Base-by-base conservation (phyloP, 2,113 vertebrate genomes). In the Microtus pennsylvanicus region DNA sequence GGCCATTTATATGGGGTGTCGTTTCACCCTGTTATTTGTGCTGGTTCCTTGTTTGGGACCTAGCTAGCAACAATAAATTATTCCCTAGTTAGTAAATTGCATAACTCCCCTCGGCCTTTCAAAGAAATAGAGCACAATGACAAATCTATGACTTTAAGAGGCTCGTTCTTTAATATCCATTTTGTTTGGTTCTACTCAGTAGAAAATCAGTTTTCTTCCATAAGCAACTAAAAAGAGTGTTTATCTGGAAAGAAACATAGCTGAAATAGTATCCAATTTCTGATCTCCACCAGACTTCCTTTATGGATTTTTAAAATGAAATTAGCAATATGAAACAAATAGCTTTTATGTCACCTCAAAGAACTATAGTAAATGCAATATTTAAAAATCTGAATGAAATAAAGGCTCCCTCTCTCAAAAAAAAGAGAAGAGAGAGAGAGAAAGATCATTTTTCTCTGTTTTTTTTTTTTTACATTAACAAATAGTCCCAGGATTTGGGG, bases 101-200 rank as follows among this genome's bases (percentile, higher is more conserved):
- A 92, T 35, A 58, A 94, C 55, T 97, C 72, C 96, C 97, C 35
- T 93, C 82, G 91, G 86, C n/a, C 30, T 97, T 97, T 96, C 70
- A 93, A 85, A 98, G n/a, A 87, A 98, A 96, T 87, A 97, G 96
- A 98, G 55, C 33, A 89, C 94, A 95, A 52, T 93, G 94, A 98
- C 97, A 77, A 98, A 98, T 97, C 86, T 87, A 97, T 85, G 82
- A 61, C 70, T 85, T 76, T 96, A 92, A 96, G 93, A 97, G 28
- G 4, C 96, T 98, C 97, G 91, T 98, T 97, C 58, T 75, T 95
- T 98, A 97, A 95, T 98, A 97, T 94, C 91, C n/a, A 94, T 97
- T 97, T 97, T 35, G 83, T 94, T 96, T 87, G 89, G 58, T 42
- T 94, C 28, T 91, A 35, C 86, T 96, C 52, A 16, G 61, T 94